phyloP scores from a whole-genome alignment of 2,113 vertebrate genomes.

The Pandion haliaetus region DNA sequence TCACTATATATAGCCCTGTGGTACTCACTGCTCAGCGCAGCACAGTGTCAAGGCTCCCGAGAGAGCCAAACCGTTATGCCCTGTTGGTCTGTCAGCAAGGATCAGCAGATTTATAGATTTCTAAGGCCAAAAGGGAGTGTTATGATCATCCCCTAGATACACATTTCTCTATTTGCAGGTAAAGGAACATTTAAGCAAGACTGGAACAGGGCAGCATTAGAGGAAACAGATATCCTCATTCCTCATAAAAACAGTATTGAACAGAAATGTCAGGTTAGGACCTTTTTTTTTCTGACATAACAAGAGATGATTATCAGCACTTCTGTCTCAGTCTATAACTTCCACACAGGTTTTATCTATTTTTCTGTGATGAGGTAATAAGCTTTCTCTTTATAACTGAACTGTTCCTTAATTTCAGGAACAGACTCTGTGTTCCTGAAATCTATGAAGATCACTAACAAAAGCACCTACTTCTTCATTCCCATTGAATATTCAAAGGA shows the following conservation, averaged over 20 bases:
- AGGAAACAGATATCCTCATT: not conserved
- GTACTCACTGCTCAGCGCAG: not conserved
- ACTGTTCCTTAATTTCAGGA: not conserved
- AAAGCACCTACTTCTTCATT: not conserved
- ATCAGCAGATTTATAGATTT: not conserved
- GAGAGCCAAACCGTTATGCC: not conserved
- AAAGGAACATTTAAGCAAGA: not conserved
- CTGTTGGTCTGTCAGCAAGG: not conserved
- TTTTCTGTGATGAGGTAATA: not conserved
- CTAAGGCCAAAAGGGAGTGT: not conserved
- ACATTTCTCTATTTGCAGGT: not conserved
- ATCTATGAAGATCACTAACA: not conserved
- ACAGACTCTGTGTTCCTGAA: not conserved
- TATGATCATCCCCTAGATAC: not conserved
- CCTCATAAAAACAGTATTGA: not conserved
- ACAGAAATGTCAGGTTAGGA: not conserved
- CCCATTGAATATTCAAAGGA: not conserved
- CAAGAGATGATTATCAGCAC: not conserved
- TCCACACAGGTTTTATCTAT: not conserved
- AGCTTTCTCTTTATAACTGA: not conserved
- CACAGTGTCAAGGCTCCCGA: fast-evolving
- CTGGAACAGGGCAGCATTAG: not conserved
- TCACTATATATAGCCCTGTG: not conserved
- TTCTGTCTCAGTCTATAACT: not conserved
- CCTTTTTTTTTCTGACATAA: not conserved